These are phyloP conservation scores for Nyleta sp. DNA, from an alignment of 2,888 invertebrate species.

Conservation along the genomic window DNA sequence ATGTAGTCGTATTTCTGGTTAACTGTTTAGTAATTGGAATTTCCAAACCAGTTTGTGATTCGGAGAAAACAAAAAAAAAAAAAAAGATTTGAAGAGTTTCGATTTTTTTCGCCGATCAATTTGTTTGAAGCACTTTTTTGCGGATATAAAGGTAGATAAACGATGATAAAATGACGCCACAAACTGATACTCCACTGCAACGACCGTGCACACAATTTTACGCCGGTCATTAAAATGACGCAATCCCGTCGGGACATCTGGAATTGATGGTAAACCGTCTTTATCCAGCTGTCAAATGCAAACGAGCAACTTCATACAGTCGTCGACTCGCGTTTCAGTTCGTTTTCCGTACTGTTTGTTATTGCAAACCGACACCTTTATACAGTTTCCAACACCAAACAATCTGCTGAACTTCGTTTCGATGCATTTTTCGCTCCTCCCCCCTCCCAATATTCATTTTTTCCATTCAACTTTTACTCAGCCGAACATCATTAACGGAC, in stretches of 20 bases:
- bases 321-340: not conserved
- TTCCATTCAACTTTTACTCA: slow-evolving; percentile 14
- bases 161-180: too few relatives aligned
- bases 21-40: not conserved
- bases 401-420: not conserved
- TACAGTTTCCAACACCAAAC: not conserved
- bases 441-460: not conserved
- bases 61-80: too few relatives aligned
- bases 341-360: slow-evolving; percentile 1
- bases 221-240: not conserved
- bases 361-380: slow-evolving; percentile 7
- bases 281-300: slow-evolving; percentile 19
- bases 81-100: too few relatives aligned
- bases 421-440: not conserved
- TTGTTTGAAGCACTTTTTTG: not conserved
- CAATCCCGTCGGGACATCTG: slow-evolving; percentile 5
- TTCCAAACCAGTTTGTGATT: not conserved
- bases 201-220: too few relatives aligned
- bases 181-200: too few relatives aligned
- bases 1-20: slow-evolving; percentile 15
- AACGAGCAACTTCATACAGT: slow-evolving; percentile 10
- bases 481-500: slow-evolving; percentile 3
- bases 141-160: too few relatives aligned
- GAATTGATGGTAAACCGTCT: not conserved
- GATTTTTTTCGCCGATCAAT: too few relatives aligned